A percentile compares a stretch with the other conserved stretches of the same genome.
Evolutionary conservation across 2,113 vertebrate genomes (phyloP).

Genomic region (Paralichthys olivaceus): DNA sequence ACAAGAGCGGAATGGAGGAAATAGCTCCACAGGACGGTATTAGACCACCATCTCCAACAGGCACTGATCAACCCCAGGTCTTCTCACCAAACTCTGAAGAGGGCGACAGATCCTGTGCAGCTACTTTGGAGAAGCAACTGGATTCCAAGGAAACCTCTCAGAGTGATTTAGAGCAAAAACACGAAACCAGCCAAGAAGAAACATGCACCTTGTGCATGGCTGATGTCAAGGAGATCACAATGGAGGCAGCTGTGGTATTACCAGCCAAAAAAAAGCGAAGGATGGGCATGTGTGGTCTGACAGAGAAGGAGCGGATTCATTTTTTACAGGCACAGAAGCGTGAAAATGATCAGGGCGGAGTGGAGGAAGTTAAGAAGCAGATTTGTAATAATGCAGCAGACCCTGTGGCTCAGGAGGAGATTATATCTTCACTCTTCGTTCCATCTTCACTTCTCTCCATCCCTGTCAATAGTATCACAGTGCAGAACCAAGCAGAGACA

Average conservation of each 20-base stretch:
- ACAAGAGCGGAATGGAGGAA: slow-evolving; percentile 4
- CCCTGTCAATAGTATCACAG: background rate
- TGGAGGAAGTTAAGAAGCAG: background rate
- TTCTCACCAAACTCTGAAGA: background rate
- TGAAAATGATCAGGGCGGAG: slow-evolving; percentile 12
- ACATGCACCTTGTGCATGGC: background rate
- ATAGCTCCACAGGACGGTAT: slow-evolving; percentile 7
- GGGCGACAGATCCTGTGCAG: background rate
- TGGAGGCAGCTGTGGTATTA: slow-evolving; percentile 6
- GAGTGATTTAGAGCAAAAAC: slow-evolving; percentile 26
- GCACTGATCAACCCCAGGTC: slow-evolving; percentile 11
- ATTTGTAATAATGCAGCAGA: slow-evolving; percentile 1
- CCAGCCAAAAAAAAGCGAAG: slow-evolving; percentile 72
- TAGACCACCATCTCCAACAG: background rate
- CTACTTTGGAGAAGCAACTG: slow-evolving; percentile 9
- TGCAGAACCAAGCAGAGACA: background rate
- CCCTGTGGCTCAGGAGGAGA: slow-evolving; percentile 10
- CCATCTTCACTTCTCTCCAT: background rate
- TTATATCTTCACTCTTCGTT: background rate
- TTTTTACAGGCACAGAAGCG: slow-evolving; percentile 38
- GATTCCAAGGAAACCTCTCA: background rate
- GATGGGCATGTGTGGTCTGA: slow-evolving; percentile 75
- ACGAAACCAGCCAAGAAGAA: slow-evolving; percentile 9
- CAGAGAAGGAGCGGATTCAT: slow-evolving; percentile 54
- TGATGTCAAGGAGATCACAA: slow-evolving; percentile 23